Evolutionary conservation across 2,888 invertebrate genomes (phyloP).

Genomic region (Nemurella pictetii): DNA sequence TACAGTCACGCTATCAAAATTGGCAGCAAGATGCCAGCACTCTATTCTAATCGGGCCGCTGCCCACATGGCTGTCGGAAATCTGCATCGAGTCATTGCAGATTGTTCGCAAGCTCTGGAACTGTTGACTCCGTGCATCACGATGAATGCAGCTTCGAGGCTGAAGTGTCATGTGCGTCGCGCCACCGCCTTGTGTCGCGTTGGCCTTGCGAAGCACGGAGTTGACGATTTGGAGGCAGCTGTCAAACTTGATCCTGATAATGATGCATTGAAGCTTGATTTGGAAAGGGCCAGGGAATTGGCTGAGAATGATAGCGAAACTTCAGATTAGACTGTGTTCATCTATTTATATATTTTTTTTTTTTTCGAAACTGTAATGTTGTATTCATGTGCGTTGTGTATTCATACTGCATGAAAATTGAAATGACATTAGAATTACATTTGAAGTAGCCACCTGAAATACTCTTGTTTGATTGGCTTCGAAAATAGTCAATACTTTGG

Average conservation of each 20-base stretch:
- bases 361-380: no score
- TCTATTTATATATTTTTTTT: no score
- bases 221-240: constrained; percentile 75
- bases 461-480: neutral
- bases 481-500: neutral
- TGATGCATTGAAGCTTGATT: constrained; percentile 62
- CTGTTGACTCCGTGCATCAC: constrained; percentile 72
- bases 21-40: constrained; percentile 69
- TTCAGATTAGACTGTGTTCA: constrained; percentile 5
- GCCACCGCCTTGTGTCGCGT: constrained; percentile 74
- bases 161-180: constrained; percentile 72
- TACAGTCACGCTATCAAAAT: constrained; percentile 77
- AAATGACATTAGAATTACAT: no score
- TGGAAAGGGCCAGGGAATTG: constrained; percentile 51
- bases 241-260: constrained; percentile 67
- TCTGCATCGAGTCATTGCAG: constrained; percentile 68
- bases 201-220: constrained; percentile 69
- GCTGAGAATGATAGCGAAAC: constrained; percentile 32
- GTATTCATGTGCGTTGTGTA: no score
- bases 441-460: no score
- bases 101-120: constrained; percentile 64
- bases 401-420: no score
- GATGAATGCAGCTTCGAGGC: constrained; percentile 70
- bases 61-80: constrained; percentile 79
- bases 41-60: constrained; percentile 76